These are phyloP conservation scores for Diacarnus erythraeanus DNA, from an alignment of 37 sponge, comb jelly and placozoan species.

Conservation along the genomic window DNA sequence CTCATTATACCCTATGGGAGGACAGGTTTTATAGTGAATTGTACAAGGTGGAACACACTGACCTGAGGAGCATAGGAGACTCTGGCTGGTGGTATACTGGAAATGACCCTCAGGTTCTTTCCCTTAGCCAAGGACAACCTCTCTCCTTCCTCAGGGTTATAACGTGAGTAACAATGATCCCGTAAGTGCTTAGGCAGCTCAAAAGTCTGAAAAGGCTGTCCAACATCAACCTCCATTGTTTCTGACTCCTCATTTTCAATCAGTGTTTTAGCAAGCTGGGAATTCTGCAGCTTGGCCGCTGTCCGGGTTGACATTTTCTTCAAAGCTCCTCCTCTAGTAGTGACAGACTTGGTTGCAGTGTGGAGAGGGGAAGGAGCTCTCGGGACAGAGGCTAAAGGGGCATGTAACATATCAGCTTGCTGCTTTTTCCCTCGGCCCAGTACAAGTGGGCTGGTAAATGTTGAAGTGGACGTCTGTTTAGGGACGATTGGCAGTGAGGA, in stretches of 20 bases:
- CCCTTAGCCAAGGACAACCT: background rate
- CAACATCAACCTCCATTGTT: conserved; percentile 70
- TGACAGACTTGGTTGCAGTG: background rate
- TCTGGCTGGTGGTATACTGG: conserved; percentile 60
- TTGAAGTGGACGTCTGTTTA: background rate
- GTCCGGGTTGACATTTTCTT: background rate
- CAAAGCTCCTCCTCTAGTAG: too few relatives aligned
- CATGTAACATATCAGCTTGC: background rate
- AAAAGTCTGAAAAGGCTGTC: conserved; percentile 26
- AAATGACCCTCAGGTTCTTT: background rate
- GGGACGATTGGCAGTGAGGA: background rate
- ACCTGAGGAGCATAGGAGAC: conserved; percentile 77
- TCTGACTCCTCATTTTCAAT: conserved; percentile 32
- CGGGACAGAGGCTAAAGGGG: background rate
- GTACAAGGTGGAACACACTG: background rate
- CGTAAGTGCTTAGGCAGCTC: conserved; percentile 48
- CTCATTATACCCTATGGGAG: too few relatives aligned
- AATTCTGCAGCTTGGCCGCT: background rate
- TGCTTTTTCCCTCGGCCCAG: background rate
- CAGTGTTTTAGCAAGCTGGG: conserved; percentile 1
- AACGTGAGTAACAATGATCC: conserved; percentile 65
- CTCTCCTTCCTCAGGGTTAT: conserved; percentile 70
- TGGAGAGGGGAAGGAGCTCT: conserved; percentile 8
- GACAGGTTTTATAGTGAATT: background rate
- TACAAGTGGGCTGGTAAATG: conserved; percentile 17